These are phyloP conservation scores for Acanthococcus lagerstroemiae DNA, from an alignment of 2,888 invertebrate genomes.

Conservation along the genomic window DNA sequence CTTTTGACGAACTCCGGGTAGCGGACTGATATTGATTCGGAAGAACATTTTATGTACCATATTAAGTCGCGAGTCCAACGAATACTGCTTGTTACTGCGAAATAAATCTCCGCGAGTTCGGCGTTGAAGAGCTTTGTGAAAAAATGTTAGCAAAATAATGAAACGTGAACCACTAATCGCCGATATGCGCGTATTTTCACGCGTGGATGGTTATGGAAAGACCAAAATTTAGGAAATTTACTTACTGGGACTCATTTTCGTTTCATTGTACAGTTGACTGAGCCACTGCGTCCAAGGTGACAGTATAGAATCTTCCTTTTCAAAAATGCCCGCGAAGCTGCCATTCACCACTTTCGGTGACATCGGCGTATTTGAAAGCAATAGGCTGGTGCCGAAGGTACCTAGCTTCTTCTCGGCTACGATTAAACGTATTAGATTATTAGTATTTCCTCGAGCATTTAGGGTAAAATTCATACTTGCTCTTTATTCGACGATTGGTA, in stretches of 20 bases:
- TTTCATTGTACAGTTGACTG: constrained; percentile 57
- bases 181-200: too few species aligned
- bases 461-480: too few species aligned
- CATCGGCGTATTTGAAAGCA: constrained; percentile 89
- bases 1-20: constrained; percentile 19
- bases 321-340: constrained; percentile 83
- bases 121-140: constrained; percentile 20
- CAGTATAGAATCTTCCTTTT: constrained; percentile 52
- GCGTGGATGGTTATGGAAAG: too few species aligned
- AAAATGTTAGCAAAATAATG: neutral
- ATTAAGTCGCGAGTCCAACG: constrained; percentile 82
- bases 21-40: constrained; percentile 9
- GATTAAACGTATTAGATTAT: too few species aligned
- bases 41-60: constrained; percentile 55
- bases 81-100: constrained; percentile 66
- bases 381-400: constrained; percentile 83
- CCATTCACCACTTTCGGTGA: constrained; percentile 94
- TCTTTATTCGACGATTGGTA: too few species aligned
- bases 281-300: constrained; percentile 63
- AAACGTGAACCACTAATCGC: neutral
- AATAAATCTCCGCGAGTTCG: constrained; percentile 15
- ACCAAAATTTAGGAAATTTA: constrained; percentile 18
- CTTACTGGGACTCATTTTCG: constrained; percentile 67
- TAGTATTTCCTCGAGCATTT: too few species aligned
- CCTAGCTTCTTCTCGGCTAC: constrained; percentile 42